Percentiles rank a stretch among this genome's conserved stretches.
Evolutionary conservation across 1,140 invertebrate species (phyloP).

Genomic region (Brachionus rotundiformis): DNA sequence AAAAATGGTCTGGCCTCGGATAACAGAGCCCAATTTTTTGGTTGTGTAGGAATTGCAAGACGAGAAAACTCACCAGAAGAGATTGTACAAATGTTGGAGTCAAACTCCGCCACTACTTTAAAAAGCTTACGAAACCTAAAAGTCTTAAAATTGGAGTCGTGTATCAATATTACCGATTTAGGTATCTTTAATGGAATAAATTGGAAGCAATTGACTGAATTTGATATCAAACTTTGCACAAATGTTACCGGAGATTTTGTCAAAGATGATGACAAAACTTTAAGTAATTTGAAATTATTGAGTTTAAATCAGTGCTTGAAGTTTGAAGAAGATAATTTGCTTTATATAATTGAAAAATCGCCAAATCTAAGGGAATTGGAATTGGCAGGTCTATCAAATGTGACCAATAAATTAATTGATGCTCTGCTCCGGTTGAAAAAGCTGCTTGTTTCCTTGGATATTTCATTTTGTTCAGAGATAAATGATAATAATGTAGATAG

Average conservation of each 20-base stretch:
- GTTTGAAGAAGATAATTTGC: conserved; percentile 42
- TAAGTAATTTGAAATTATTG: conserved; percentile 21
- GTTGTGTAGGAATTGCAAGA: neutral
- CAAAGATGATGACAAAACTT: neutral
- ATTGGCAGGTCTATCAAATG: neutral
- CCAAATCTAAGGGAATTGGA: conserved; percentile 4
- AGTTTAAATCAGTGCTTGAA: conserved; percentile 32
- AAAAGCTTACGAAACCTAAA: neutral
- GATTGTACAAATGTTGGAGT: neutral
- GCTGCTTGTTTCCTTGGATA: conserved; percentile 9
- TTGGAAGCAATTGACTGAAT: conserved; percentile 15
- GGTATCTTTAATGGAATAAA: conserved; percentile 36
- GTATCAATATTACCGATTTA: conserved; percentile 43
- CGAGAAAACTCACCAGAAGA: neutral
- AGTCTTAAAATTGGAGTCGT: conserved; percentile 11
- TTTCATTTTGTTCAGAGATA: conserved; percentile 42
- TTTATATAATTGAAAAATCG: neutral
- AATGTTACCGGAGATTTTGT: conserved; percentile 44
- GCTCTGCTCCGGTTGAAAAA: neutral
- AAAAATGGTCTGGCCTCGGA: conserved; percentile 11
- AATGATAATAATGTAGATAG: conserved; percentile 28
- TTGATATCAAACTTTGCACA: conserved; percentile 41
- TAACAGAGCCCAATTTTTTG: conserved; percentile 1
- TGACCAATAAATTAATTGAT: conserved; percentile 35
- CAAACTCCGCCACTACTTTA: neutral